Base-by-base conservation (phyloP, 2,888 invertebrate genomes). In the Tipula lateralis region DNA sequence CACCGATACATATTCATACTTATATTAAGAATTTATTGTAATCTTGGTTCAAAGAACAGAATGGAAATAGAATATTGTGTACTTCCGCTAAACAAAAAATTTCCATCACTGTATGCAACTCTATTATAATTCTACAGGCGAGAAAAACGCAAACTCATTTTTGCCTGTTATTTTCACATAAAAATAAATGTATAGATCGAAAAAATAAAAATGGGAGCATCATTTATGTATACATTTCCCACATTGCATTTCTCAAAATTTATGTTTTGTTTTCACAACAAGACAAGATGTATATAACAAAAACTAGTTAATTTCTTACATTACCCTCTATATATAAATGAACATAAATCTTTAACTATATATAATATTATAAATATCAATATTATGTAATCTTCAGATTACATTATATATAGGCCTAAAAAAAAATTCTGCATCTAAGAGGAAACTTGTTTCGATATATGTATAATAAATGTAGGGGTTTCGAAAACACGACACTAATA, bases 181-280 rank as follows among this genome's bases (percentile, higher is more conserved):
- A 1, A 66, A 19, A 66, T 6, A 7, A 24, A 7, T 24, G 24
- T 1, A 24, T 66, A 66, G 24, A 19, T 66, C 7, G 66, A 50
- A 50, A n/a, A n/a, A 66, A 9, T 66, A 66, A 66, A 66, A 66
- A 66, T 66, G 66, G 66, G 66, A 66, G 66, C 66, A 66, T 66
- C 66, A 9, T 66, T 66, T 66, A 50, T 66, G 16, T 44, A 9
- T 66, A 66, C 66, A 66, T 66, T 66, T 66, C 66, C 66, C 66
- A 66, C 66, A 66, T 66, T 66, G 66, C 66, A 66, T 66, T 66
- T 66, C 24, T 24, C 24, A 24, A 66, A 66, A 66, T 66, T 19
- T 66, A 66, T 66, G 24, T 66, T 66, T 66, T 66, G 66, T 66
- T 66, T 24, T 66, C 24, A 9, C 7, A 66, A 66, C 66, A 66